A percentile compares a stretch with the other conserved stretches of the same genome.
Conservation (phyloP, 2,888 invertebrate genomes). For the Epirrhoe tristata region DNA sequence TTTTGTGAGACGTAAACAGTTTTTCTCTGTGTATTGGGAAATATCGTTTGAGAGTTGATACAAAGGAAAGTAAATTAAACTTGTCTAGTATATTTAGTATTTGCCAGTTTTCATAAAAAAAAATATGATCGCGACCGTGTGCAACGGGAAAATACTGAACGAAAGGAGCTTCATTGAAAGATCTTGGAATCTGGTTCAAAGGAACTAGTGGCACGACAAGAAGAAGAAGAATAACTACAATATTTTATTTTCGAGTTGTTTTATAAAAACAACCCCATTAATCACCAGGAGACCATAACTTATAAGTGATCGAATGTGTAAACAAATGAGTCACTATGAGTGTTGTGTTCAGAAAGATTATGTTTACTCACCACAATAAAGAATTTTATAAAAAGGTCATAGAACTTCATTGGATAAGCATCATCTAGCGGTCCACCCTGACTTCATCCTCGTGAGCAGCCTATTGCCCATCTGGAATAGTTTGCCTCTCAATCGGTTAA, state of each 20-base stretch:
- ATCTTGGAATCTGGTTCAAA: not conserved
- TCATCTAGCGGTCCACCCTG: not conserved
- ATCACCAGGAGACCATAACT: constrained; percentile 39
- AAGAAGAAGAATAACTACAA: not conserved
- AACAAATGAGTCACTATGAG: constrained; percentile 34
- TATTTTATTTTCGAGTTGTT: not conserved
- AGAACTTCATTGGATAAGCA: not conserved
- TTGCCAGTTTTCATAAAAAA: no score
- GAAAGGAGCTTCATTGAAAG: no score
- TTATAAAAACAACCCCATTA: constrained; percentile 40
- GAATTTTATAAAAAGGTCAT: not conserved
- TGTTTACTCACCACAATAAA: not conserved
- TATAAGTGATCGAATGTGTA: constrained; percentile 31
- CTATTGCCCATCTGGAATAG: no score
- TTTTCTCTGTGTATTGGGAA: constrained; percentile 18
- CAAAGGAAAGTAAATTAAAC: not conserved
- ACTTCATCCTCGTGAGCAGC: not conserved
- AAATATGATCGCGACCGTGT: no score
- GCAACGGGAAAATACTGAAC: no score
- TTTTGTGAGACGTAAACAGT: constrained; percentile 24
- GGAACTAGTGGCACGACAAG: not conserved
- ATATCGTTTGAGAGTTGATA: not conserved
- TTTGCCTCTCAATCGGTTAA: no score
- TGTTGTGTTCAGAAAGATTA: not conserved
- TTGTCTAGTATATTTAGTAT: not conserved